Conservation (phyloP, 1,140 invertebrate genomes). For the Bombus haemorrhoidalis region DNA sequence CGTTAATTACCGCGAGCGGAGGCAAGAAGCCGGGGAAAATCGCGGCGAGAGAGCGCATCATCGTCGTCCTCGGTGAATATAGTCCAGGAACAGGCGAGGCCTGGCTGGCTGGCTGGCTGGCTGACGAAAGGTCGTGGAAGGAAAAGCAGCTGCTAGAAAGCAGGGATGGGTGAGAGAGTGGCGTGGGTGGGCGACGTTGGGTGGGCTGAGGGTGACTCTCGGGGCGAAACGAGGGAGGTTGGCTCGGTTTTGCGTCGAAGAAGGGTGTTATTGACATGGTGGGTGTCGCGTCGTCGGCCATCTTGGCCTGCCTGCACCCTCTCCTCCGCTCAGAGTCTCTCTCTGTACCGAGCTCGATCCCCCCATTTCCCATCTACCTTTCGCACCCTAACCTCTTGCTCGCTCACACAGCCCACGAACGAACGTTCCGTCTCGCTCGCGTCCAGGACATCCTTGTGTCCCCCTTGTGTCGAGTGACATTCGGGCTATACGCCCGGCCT, state of each 20-base stretch:
- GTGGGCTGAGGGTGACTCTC: slow-evolving; percentile 26
- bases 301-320: slow-evolving; percentile 65
- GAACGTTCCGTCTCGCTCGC: slow-evolving; percentile 42
- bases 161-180: background rate
- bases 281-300: slow-evolving; percentile 71
- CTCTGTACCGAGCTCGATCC: slow-evolving; percentile 14
- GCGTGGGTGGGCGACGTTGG: slow-evolving; percentile 16
- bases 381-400: slow-evolving; percentile 2
- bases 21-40: slow-evolving; percentile 68
- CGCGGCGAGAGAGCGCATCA: slow-evolving; percentile 69
- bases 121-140: slow-evolving; percentile 58
- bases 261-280: slow-evolving; percentile 72
- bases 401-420: background rate
- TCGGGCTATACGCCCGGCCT: slow-evolving; percentile 65
- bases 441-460: slow-evolving; percentile 70
- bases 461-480: slow-evolving; percentile 71
- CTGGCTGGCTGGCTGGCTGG: background rate
- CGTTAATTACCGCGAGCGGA: slow-evolving; percentile 68
- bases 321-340: slow-evolving; percentile 55
- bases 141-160: slow-evolving; percentile 35
- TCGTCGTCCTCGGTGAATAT: slow-evolving; percentile 64
- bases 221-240: slow-evolving; percentile 48
- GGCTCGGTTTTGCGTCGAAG: slow-evolving; percentile 68
- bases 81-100: slow-evolving; percentile 31
- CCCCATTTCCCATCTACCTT: slow-evolving; percentile 3